phyloP scores from a whole-genome alignment of 2,797 vertebrate genomes.

The Capromys pilorides region DNA sequence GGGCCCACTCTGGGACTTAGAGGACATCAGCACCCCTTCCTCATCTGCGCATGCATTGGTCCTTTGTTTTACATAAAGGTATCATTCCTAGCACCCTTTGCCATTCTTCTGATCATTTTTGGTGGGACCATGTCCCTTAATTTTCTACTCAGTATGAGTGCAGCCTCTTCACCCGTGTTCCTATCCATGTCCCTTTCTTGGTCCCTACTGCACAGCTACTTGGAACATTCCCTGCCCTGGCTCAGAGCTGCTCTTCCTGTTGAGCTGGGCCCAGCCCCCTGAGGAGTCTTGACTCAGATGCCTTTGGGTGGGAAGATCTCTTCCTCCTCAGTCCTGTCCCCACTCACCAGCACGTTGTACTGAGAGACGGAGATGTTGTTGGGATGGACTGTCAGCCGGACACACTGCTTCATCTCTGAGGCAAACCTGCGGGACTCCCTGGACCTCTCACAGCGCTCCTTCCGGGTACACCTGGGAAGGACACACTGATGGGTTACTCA shows the following conservation, averaged over 20 bases:
- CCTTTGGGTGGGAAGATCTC: neutral
- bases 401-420: conserved; percentile 97
- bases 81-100: neutral
- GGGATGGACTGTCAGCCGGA: conserved; percentile 96
- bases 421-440: conserved; percentile 95
- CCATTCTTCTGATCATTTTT: neutral
- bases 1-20: rapidly evolving
- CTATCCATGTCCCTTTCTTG: neutral
- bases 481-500: neutral
- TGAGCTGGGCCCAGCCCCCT: rapidly evolving
- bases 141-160: neutral
- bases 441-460: conserved; percentile 96
- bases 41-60: rapidly evolving
- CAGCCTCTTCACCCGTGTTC: neutral
- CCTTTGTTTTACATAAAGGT: neutral
- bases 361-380: conserved; percentile 99
- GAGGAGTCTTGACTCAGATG: neutral
- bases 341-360: conserved; percentile 96
- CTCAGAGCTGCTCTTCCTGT: neutral
- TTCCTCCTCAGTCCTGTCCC: neutral
- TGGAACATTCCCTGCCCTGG: neutral
- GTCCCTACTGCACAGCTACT: neutral
- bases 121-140: neutral
- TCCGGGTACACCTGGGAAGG: conserved; percentile 94
- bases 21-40: neutral